Evolutionary conservation across 2,797 vertebrate genomes (phyloP).

Genomic region (Kryptolebias ocellatus): DNA sequence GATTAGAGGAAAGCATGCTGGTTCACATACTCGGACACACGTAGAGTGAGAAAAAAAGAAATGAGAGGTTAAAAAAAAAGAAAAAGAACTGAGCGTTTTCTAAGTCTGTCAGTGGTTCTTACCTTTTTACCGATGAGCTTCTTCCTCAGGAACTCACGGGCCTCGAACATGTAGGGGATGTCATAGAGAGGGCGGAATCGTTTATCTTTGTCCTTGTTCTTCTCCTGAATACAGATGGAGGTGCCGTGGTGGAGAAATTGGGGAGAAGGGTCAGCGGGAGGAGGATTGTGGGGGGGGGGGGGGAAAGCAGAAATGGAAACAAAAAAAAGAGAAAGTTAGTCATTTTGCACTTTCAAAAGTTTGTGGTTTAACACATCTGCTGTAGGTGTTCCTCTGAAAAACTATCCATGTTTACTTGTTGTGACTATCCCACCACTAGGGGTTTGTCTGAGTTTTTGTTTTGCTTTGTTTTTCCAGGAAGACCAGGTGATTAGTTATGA

Average conservation of each 20-base stretch:
- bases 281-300: not conserved
- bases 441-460: too few relatives aligned
- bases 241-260: not conserved
- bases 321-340: constrained; percentile 35
- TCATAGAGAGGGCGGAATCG: constrained; percentile 96
- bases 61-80: too few relatives aligned
- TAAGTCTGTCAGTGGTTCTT: constrained; percentile 20
- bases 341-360: constrained; percentile 12
- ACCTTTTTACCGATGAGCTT: constrained; percentile 99
- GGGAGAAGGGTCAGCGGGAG: not conserved
- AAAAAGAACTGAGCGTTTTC: not conserved
- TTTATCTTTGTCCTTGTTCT: constrained; percentile 96
- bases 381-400: not conserved
- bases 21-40: constrained; percentile 12
- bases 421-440: too few relatives aligned
- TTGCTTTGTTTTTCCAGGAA: too few relatives aligned
- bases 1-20: constrained; percentile 30
- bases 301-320: constrained; percentile 2
- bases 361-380: not conserved
- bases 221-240: constrained; percentile 72
- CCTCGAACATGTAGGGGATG: constrained; percentile 99
- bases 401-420: not conserved
- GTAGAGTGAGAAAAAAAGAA: not conserved
- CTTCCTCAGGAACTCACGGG: constrained; percentile 96
- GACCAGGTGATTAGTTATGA: too few relatives aligned